phyloP scores from a whole-genome alignment of 1,140 invertebrate species.

The Trichogramma pretiosum region DNA sequence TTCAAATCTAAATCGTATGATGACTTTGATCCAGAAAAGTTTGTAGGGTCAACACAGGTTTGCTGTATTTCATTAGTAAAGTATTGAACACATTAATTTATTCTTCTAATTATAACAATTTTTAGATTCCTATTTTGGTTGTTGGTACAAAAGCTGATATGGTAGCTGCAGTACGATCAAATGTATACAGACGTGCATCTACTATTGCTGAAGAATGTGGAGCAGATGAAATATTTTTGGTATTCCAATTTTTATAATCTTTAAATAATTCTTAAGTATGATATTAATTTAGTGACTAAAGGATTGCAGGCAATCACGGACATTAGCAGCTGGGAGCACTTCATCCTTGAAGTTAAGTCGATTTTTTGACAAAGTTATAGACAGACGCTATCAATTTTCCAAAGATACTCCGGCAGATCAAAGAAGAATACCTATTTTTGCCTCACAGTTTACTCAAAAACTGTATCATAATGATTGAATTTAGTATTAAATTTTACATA shows the following conservation, averaged over 20 bases:
- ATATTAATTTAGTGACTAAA: constrained; percentile 24
- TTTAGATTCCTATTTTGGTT: constrained; percentile 81
- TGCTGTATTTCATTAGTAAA: constrained; percentile 10
- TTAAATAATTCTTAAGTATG: constrained; percentile 10
- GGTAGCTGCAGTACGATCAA: constrained; percentile 59
- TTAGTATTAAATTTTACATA: constrained; percentile 6
- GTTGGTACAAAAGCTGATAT: constrained; percentile 89
- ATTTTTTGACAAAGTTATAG: constrained; percentile 92
- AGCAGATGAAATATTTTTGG: constrained; percentile 85
- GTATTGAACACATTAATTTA: background rate
- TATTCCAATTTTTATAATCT: constrained; percentile 23
- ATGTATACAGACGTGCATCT: constrained; percentile 53
- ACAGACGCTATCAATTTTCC: constrained; percentile 55
- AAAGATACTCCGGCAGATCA: constrained; percentile 47
- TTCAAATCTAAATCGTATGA: constrained; percentile 44
- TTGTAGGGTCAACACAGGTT: constrained; percentile 70
- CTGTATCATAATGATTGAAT: constrained; percentile 52
- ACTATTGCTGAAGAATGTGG: constrained; percentile 84
- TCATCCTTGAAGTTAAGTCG: constrained; percentile 84
- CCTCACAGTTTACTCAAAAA: constrained; percentile 44
- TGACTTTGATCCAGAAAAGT: constrained; percentile 85
- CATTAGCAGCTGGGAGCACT: constrained; percentile 82
- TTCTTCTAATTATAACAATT: constrained; percentile 1
- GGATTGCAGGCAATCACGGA: constrained; percentile 72
- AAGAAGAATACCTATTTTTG: constrained; percentile 44